phyloP scores from a whole-genome alignment of 1,140 invertebrate genomes.

The Meloidogyne hapla region DNA sequence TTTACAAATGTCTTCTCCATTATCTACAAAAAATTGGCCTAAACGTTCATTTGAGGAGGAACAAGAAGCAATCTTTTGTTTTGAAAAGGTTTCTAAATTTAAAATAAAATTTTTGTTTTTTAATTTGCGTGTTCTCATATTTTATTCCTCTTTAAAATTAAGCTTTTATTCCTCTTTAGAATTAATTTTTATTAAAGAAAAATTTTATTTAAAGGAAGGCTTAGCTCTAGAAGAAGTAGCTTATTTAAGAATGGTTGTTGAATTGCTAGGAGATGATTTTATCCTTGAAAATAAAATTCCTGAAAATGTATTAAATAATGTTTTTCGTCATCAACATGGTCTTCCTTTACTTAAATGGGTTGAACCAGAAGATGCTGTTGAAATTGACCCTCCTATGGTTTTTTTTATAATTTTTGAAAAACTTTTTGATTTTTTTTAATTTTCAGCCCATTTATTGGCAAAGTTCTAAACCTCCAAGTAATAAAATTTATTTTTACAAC shows the following conservation, averaged over 20 bases:
- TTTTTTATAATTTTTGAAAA: too few relatives aligned
- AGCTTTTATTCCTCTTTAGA: neutral
- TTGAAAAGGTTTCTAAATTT: slow-evolving; percentile 16
- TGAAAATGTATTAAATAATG: neutral
- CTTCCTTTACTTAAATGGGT: slow-evolving; percentile 10
- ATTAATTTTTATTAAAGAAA: neutral
- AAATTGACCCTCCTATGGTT: slow-evolving; percentile 11
- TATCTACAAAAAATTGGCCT: slow-evolving; percentile 14
- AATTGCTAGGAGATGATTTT: neutral
- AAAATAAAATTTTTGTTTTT: neutral
- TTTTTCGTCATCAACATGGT: neutral
- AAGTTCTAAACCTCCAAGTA: neutral
- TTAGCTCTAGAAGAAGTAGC: slow-evolving; percentile 26
- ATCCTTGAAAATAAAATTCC: neutral
- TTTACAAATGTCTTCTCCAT: neutral
- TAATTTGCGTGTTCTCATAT: neutral
- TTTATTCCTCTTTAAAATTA: neutral
- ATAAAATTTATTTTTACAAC: slow-evolving; percentile 28
- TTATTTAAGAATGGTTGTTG: slow-evolving; percentile 16
- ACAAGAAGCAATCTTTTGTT: neutral
- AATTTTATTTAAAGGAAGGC: slow-evolving; percentile 11
- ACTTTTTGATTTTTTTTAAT: neutral
- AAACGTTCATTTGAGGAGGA: slow-evolving; percentile 8
- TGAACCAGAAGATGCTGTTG: slow-evolving; percentile 20
- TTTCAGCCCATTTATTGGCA: slow-evolving; percentile 9